phyloP scores from a whole-genome alignment of 1,140 invertebrate genomes.

The Steinernema feltiae region DNA sequence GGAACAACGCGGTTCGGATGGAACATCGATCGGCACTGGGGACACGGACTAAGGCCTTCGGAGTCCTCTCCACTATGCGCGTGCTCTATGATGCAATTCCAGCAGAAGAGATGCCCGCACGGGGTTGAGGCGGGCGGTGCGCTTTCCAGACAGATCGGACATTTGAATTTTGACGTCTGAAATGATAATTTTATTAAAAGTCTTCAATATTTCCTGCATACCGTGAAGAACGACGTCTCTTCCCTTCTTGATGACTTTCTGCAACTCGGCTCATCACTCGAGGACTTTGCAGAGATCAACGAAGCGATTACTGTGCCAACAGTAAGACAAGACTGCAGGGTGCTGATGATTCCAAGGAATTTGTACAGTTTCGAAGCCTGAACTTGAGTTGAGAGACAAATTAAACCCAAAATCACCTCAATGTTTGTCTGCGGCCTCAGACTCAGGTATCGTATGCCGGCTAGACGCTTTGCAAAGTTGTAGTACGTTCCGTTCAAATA shows the following conservation, averaged over 20 bases:
- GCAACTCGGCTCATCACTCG: not conserved
- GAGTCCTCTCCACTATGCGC: not conserved
- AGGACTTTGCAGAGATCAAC: not conserved
- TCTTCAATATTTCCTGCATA: not conserved
- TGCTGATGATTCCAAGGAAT: not conserved
- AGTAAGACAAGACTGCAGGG: not conserved
- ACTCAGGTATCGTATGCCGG: not conserved
- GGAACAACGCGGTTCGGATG: not conserved
- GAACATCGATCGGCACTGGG: not conserved
- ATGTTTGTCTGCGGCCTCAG: not conserved
- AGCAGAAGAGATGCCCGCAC: not conserved
- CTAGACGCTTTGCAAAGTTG: not conserved
- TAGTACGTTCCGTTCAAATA: not conserved
- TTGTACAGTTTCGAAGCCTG: not conserved
- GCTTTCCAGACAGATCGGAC: not conserved
- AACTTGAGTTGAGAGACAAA: not conserved
- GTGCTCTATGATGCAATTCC: not conserved
- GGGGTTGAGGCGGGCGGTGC: not conserved
- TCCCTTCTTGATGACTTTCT: not conserved
- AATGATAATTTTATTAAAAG: not conserved
- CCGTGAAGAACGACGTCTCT: not conserved
- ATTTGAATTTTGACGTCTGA: not conserved
- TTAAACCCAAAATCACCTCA: not conserved
- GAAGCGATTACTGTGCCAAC: not conserved
- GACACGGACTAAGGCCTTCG: not conserved